Percentiles rank a stretch among this genome's conserved stretches.
These are phyloP conservation scores for Coregonus sp. DNA, from an alignment of 2,797 vertebrate species.

Conservation along the genomic window DNA sequence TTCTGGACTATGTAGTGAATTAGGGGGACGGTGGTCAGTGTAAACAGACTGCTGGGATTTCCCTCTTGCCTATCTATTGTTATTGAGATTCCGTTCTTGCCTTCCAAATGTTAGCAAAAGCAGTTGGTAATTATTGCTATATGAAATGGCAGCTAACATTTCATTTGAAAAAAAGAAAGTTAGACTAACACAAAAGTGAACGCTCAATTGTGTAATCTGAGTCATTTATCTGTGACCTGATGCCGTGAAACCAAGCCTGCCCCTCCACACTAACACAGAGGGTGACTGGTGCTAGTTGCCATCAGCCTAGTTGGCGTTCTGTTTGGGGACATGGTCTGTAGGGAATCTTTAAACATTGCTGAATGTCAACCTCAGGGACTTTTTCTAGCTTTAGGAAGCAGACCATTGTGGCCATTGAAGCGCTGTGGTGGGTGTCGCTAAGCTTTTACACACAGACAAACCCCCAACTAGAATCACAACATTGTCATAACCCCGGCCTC, in stretches of 20 bases:
- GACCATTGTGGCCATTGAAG: too few relatives aligned
- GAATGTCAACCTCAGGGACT: slow-evolving; percentile 84
- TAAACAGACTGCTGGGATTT: slow-evolving; percentile 67
- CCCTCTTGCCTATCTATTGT: slow-evolving; percentile 29
- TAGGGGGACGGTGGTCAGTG: slow-evolving; percentile 52
- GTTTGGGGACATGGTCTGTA: too few relatives aligned
- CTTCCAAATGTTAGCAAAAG: slow-evolving; percentile 76
- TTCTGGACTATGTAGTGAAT: slow-evolving; percentile 49
- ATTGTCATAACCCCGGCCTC: slow-evolving; percentile 30
- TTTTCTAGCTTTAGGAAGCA: slow-evolving; percentile 64
- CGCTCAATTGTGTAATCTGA: too few relatives aligned
- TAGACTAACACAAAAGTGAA: too few relatives aligned
- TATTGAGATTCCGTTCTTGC: slow-evolving; percentile 40
- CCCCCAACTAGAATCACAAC: slow-evolving; percentile 59
- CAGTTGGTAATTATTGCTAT: slow-evolving; percentile 68
- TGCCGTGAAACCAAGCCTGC: too few relatives aligned
- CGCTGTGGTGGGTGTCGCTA: too few relatives aligned
- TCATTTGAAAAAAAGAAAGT: slow-evolving; percentile 28
- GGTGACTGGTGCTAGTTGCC: slow-evolving; percentile 25
- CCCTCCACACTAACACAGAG: neutral
- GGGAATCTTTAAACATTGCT: slow-evolving; percentile 65
- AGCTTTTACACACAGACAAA: slow-evolving; percentile 20
- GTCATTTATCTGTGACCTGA: too few relatives aligned
- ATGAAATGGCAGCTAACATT: slow-evolving; percentile 72
- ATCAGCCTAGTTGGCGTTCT: too few relatives aligned